Conservation (phyloP, 1,140 invertebrate species). For the Ceratina calcarata region DNA sequence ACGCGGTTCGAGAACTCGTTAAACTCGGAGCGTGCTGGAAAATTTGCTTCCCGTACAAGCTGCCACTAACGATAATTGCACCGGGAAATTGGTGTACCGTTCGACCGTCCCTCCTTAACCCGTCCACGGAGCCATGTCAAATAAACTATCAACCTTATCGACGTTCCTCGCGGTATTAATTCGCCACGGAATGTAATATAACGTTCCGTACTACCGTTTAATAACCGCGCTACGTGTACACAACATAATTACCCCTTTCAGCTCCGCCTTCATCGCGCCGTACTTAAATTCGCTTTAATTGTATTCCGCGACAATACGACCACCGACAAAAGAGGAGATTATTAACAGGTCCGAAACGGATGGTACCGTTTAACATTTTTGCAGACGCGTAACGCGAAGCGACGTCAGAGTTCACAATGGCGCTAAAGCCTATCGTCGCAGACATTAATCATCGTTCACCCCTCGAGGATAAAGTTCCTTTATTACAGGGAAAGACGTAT, state of each 20-base stretch:
- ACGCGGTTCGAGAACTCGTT: background rate
- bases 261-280: no score
- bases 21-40: background rate
- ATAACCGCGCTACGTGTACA: background rate
- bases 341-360: background rate
- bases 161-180: background rate
- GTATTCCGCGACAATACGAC: background rate
- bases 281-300: constrained; percentile 8
- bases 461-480: no score
- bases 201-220: constrained; percentile 4
- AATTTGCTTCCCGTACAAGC: background rate
- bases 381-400: no score
- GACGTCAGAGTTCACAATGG: no score
- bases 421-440: no score
- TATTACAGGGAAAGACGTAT: no score
- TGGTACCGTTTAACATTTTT: background rate
- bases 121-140: background rate
- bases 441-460: no score
- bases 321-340: no score
- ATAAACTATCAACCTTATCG: background rate
- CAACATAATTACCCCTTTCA: background rate
- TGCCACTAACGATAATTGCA: background rate
- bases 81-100: background rate
- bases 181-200: background rate
- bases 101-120: background rate